Percentiles rank a stretch among this genome's conserved stretches.
Evolutionary conservation across 2,888 invertebrate species (phyloP).

Genomic region (Lacanobia oleracea): DNA sequence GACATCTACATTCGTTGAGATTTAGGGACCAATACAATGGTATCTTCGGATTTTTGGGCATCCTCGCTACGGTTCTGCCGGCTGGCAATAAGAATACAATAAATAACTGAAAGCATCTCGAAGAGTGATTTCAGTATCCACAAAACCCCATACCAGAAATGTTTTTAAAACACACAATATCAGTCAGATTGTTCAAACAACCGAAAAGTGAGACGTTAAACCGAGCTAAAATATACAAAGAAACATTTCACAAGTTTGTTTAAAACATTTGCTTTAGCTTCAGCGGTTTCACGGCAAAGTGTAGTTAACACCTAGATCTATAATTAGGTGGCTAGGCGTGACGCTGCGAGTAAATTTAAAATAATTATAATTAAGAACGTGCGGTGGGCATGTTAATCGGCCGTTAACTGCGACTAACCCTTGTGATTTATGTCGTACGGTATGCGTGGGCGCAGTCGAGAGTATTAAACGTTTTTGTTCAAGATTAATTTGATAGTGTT

Average conservation of each 20-base stretch:
- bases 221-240: constrained; percentile 46
- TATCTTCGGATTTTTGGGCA: background rate
- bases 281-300: constrained; percentile 35
- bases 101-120: background rate
- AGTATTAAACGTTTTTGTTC: constrained; percentile 23
- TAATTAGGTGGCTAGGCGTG: constrained; percentile 68
- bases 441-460: constrained; percentile 45
- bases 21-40: constrained; percentile 4
- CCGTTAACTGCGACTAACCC: constrained; percentile 55
- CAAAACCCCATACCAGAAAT: constrained; percentile 14
- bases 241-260: constrained; percentile 40
- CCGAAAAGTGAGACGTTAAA: constrained; percentile 47
- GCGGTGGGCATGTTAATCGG: constrained; percentile 54
- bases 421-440: constrained; percentile 53
- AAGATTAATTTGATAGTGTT: constrained; percentile 14
- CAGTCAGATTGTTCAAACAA: constrained; percentile 43
- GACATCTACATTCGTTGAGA: constrained; percentile 1
- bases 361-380: constrained; percentile 65
- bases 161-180: constrained; percentile 26
- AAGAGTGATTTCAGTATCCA: constrained; percentile 8
- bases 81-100: constrained; percentile 8
- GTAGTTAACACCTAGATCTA: constrained; percentile 64
- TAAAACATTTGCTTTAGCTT: constrained; percentile 37
- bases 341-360: constrained; percentile 67
- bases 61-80: constrained; percentile 5